Conservation (phyloP, 2,888 invertebrate species). For the Deladenus siricidicola region DNA sequence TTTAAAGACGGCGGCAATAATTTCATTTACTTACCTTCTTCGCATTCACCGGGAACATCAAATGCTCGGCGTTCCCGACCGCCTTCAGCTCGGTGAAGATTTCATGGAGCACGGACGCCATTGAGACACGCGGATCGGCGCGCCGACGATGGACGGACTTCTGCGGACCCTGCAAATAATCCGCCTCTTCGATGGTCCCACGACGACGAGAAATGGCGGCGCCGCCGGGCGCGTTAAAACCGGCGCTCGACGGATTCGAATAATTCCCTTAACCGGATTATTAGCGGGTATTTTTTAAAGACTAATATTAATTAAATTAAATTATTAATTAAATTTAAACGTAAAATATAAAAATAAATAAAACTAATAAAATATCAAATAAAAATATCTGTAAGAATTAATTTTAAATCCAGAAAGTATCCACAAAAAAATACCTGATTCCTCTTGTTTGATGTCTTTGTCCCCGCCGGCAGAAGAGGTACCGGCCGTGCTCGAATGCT, state of each 20-base stretch:
- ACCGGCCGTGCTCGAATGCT: too few species aligned
- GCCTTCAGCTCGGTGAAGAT: constrained; percentile 69
- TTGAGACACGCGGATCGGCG: constrained; percentile 80
- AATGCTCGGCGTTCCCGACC: constrained; percentile 76
- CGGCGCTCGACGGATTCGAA: constrained; percentile 3
- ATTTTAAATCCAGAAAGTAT: not conserved
- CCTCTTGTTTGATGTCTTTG: not conserved
- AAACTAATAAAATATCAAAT: not conserved
- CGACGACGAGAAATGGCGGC: constrained; percentile 26
- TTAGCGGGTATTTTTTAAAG: not conserved
- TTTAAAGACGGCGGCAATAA: too few species aligned
- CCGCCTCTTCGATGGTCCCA: constrained; percentile 37
- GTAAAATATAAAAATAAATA: not conserved
- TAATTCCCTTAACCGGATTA: too few species aligned
- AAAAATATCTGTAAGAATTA: not conserved
- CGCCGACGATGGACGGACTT: constrained; percentile 76
- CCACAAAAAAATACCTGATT: not conserved
- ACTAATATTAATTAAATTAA: not conserved
- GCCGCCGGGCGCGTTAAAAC: not conserved
- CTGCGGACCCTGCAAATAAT: constrained; percentile 49
- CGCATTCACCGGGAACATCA: constrained; percentile 84
- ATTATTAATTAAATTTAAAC: not conserved
- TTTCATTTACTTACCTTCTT: constrained; percentile 58
- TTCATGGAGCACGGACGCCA: constrained; percentile 40
- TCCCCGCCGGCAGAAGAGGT: too few species aligned